Percentiles rank a stretch among this genome's conserved stretches.
phyloP scores from a whole-genome alignment of 2,113 vertebrate species.

The Paralichthys olivaceus region DNA sequence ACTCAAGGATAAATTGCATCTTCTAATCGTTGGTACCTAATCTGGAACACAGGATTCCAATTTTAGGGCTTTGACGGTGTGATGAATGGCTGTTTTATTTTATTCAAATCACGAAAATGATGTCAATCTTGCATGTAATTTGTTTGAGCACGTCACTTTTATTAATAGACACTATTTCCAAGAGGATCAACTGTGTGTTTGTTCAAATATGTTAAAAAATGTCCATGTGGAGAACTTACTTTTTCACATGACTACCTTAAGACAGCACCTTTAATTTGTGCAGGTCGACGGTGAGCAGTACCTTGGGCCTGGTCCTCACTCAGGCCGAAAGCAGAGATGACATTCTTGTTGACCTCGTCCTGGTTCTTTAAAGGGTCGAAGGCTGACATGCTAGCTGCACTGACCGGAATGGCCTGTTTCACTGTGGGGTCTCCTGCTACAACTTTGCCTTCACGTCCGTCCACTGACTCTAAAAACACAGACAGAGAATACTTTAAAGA shows the following conservation, averaged over 20 bases:
- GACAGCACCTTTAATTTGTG: neutral
- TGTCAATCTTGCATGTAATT: too few species aligned
- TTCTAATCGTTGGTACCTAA: neutral
- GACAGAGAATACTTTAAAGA: neutral
- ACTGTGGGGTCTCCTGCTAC: constrained; percentile 86
- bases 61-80: neutral
- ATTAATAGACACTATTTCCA: neutral
- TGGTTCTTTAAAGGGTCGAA: constrained; percentile 99
- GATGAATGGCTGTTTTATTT: neutral
- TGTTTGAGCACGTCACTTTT: neutral
- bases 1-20: too few species aligned
- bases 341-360: constrained; percentile 98
- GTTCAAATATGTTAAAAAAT: neutral
- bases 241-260: neutral
- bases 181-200: neutral
- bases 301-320: constrained; percentile 94
- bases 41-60: neutral
- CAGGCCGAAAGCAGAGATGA: constrained; percentile 96
- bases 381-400: constrained; percentile 97
- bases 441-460: constrained; percentile 90
- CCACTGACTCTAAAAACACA: constrained; percentile 59
- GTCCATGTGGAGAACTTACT: neutral
- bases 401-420: constrained; percentile 93
- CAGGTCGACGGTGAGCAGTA: constrained; percentile 59
- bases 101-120: too few species aligned